Conservation (phyloP, 2,113 vertebrate genomes). For the Hippocampus comes region DNA sequence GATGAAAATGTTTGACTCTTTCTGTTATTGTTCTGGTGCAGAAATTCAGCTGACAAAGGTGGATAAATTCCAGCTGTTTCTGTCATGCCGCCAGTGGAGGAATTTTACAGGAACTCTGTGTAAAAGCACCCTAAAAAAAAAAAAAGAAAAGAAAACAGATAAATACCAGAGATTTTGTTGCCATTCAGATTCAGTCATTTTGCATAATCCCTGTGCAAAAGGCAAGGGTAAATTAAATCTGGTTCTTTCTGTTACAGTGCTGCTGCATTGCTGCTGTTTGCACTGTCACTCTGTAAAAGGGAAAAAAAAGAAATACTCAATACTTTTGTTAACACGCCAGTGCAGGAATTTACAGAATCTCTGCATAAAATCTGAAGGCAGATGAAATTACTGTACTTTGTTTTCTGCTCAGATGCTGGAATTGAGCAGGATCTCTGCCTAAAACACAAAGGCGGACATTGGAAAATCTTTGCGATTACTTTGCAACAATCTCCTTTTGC, state of each 20-base stretch:
- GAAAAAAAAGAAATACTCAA: neutral
- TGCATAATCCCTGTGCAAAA: neutral
- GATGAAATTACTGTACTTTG: neutral
- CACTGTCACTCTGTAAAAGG: too few relatives aligned
- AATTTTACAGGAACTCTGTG: too few relatives aligned
- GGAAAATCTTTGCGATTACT: too few relatives aligned
- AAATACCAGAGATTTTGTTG: neutral
- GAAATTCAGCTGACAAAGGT: neutral
- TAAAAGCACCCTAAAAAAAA: too few relatives aligned
- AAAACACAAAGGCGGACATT: too few relatives aligned
- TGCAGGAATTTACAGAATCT: neutral
- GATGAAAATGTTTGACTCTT: neutral
- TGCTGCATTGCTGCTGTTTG: too few relatives aligned
- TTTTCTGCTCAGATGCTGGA: neutral
- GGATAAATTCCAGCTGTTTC: too few relatives aligned
- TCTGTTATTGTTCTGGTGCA: neutral
- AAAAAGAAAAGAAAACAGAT: neutral
- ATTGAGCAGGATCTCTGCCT: neutral
- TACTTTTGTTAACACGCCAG: neutral
- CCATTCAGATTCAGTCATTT: neutral
- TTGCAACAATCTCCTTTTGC: too few relatives aligned
- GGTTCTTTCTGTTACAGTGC: too few relatives aligned
- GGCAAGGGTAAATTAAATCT: neutral
- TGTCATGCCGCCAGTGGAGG: too few relatives aligned
- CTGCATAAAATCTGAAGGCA: neutral